These are phyloP conservation scores for Dreissena rostriformis DNA, from an alignment of 1,140 invertebrate species.

Conservation along the genomic window DNA sequence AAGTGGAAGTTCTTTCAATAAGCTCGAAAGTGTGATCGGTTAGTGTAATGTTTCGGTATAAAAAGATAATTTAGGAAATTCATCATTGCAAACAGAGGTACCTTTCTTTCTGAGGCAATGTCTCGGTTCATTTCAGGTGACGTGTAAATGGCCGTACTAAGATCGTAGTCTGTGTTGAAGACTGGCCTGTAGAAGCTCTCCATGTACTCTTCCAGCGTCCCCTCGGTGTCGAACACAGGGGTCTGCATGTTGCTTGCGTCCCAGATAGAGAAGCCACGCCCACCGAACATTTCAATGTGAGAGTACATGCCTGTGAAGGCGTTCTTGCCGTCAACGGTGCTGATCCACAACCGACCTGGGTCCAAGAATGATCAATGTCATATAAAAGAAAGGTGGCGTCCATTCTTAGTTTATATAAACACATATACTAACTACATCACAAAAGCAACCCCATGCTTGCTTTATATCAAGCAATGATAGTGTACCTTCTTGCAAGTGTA, in stretches of 20 bases:
- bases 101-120: conserved; percentile 24
- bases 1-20: too few species aligned
- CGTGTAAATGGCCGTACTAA: not conserved
- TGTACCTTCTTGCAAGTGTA: too few species aligned
- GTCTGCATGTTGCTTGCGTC: not conserved
- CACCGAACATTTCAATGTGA: conserved; percentile 44
- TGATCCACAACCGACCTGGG: conserved; percentile 42
- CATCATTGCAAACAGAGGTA: not conserved
- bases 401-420: too few species aligned
- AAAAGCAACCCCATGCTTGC: too few species aligned
- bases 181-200: conserved; percentile 17
- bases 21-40: too few species aligned
- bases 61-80: too few species aligned
- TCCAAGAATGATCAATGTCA: not conserved
- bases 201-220: conserved; percentile 40
- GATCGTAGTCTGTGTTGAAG: conserved; percentile 39
- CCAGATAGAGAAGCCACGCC: conserved; percentile 47
- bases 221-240: conserved; percentile 42
- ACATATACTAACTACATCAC: too few species aligned
- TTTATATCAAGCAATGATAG: too few species aligned
- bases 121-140: conserved; percentile 41
- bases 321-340: conserved; percentile 29
- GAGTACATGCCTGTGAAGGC: conserved; percentile 3
- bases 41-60: too few species aligned
- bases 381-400: too few species aligned